Evolutionary conservation across 2,797 vertebrate species (phyloP).

Genomic region (Helicolenus hilgendorfi): DNA sequence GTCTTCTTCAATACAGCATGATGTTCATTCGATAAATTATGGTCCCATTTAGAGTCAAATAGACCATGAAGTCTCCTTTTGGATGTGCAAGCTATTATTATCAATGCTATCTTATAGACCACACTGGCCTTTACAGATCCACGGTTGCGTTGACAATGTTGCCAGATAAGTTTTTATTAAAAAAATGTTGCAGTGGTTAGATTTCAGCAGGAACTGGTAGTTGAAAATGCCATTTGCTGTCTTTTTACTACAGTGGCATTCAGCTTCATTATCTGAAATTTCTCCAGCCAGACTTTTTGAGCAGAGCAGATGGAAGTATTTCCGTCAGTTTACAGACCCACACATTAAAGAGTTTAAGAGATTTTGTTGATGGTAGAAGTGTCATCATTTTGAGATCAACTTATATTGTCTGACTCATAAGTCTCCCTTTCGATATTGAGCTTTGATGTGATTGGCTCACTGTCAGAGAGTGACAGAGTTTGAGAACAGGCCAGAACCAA

Average conservation of each 20-base stretch:
- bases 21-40: too few relatives aligned
- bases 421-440: not conserved
- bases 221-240: conserved; percentile 32
- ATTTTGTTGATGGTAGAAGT: not conserved
- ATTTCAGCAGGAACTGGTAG: not conserved
- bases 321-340: not conserved
- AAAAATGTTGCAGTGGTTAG: not conserved
- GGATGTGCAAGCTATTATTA: not conserved
- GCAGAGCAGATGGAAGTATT: conserved; percentile 3
- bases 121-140: not conserved
- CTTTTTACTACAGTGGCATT: not conserved
- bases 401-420: not conserved
- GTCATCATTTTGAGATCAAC: not conserved
- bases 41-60: too few relatives aligned
- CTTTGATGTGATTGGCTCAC: conserved; percentile 15
- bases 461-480: conserved; percentile 10
- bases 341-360: not conserved
- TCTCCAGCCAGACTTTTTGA: not conserved
- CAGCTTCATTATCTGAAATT: conserved; percentile 31
- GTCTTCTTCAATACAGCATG: too few relatives aligned
- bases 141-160: not conserved
- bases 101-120: not conserved
- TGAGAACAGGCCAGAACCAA: conserved; percentile 22
- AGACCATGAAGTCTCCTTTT: not conserved
- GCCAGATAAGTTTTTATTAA: not conserved